Evolutionary conservation across 2,888 invertebrate genomes (phyloP), one percentile per base, ranked within the genome.

Genomic region (Flexamia atlantica): DNA sequence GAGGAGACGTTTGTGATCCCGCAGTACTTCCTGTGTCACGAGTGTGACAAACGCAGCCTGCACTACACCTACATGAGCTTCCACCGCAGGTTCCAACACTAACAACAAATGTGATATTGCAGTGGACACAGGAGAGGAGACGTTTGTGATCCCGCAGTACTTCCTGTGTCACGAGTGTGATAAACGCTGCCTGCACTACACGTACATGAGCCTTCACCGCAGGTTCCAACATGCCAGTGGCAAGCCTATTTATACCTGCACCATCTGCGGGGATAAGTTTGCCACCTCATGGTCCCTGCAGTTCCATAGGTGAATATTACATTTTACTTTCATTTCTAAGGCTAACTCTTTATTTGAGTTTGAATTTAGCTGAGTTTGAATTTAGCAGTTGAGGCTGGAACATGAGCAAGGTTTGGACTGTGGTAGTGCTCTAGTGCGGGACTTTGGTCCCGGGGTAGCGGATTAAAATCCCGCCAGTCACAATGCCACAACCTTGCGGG

Each of bases 1-100:
- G n/a, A n/a, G n/a, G n/a, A n/a, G n/a, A n/a, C 32, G 20, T 72
- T 72, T 72, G 72, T 80, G 32, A 80, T 36, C 10, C 86, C 86
- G 46, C 87, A 86, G 60, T 87, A 85, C 50, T 87, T 87, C 74
- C 72, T 86, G n/a, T 87, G 87, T 64, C 84, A 86, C 53, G 53
- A 82, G 40, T 87, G 87, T 82, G 81, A 85, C 74, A 86, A 86
- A 53, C 72, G 46, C 60, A 85, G 86, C 76, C 53, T 86, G 25
- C 87, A 87, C 46, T 87, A 87, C 81, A 87, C 87, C n/a, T 86
- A 86, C 60, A 85, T 86, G 17, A 85, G 85, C 36, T 81, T 86
- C n/a, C 87, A 87, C 76, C 81, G 81, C 36, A 81, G 81, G 40
- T 57, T 85, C n/a, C 74, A 74, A 12, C 74, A 83, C n/a, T n/a